phyloP scores from a whole-genome alignment of 1,140 invertebrate genomes.

The Anadara kagoshimensis region DNA sequence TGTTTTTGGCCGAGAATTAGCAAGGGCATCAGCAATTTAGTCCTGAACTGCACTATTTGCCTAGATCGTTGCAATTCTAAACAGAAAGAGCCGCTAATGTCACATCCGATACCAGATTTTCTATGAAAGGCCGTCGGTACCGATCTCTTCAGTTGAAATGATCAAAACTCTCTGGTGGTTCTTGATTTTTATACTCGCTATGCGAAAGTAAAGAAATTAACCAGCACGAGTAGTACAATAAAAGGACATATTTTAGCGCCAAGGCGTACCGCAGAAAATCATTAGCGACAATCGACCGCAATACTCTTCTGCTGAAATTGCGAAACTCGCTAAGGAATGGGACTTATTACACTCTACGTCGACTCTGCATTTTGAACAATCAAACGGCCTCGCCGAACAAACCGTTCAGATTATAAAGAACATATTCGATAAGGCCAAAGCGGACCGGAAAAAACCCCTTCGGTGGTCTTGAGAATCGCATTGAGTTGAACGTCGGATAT shows the following conservation, averaged over 20 bases:
- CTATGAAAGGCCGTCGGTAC: slow-evolving; percentile 11
- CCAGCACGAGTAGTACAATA: slow-evolving; percentile 5
- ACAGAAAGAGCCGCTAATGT: no score
- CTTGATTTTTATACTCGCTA: slow-evolving; percentile 28
- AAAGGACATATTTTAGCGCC: not conserved
- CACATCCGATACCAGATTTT: not conserved
- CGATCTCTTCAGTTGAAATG: slow-evolving; percentile 12
- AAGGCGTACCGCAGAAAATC: slow-evolving; percentile 39
- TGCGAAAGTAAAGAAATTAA: slow-evolving; percentile 14
- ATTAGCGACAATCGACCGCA: slow-evolving; percentile 54
- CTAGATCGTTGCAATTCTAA: no score
- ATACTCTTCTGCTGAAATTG: slow-evolving; percentile 48
- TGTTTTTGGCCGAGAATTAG: no score
- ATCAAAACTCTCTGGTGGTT: slow-evolving; percentile 9
- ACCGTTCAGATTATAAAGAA: slow-evolving; percentile 45
- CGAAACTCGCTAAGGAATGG: slow-evolving; percentile 39
- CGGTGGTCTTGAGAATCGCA: slow-evolving; percentile 40
- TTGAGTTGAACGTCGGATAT: slow-evolving; percentile 16
- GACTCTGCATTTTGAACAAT: slow-evolving; percentile 42
- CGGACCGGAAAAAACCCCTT: slow-evolving; percentile 38
- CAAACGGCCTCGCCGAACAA: slow-evolving; percentile 45
- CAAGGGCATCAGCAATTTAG: no score
- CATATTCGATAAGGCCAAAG: slow-evolving; percentile 29
- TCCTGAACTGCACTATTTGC: no score
- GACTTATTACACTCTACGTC: slow-evolving; percentile 46